These are phyloP conservation scores for Coenonympha glycerion DNA, from an alignment of 2,888 invertebrate species.

Conservation along the genomic window DNA sequence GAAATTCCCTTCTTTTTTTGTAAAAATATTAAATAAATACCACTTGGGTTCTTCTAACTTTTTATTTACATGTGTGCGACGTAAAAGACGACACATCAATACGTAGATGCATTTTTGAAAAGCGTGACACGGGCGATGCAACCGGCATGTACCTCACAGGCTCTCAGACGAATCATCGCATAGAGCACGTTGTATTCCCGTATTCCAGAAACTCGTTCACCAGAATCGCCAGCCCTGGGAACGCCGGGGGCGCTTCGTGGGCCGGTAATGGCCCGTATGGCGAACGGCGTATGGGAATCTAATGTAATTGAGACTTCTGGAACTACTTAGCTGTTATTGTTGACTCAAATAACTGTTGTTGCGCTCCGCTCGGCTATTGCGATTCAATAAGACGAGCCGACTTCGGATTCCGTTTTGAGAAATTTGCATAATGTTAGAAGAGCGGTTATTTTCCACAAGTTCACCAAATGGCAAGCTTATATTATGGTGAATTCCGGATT, in stretches of 20 bases:
- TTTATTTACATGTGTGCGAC: no score
- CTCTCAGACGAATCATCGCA: no score
- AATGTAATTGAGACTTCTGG: constrained; percentile 53
- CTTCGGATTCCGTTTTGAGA: background rate
- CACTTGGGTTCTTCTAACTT: no score
- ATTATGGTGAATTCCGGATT: no score
- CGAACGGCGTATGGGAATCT: constrained; percentile 61
- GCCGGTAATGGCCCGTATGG: constrained; percentile 49
- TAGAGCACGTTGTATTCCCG: constrained; percentile 1
- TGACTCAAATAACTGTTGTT: constrained; percentile 47
- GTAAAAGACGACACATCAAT: no score
- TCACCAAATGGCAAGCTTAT: no score
- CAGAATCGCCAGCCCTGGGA: constrained; percentile 28
- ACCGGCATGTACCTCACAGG: no score
- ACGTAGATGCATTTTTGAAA: no score
- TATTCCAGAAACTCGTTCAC: constrained; percentile 25
- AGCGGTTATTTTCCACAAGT: no score
- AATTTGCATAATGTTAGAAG: background rate
- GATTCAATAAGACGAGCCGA: constrained; percentile 14
- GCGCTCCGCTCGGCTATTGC: constrained; percentile 11
- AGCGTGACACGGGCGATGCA: constrained; percentile 11
- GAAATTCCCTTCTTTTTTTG: no score
- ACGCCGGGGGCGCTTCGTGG: constrained; percentile 61
- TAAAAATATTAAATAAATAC: no score
- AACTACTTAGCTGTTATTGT: constrained; percentile 43